A percentile compares a stretch with the other conserved stretches of the same genome.
Conservation (phyloP, 2,113 vertebrate species). For the Gnathonemus longibarbis region DNA sequence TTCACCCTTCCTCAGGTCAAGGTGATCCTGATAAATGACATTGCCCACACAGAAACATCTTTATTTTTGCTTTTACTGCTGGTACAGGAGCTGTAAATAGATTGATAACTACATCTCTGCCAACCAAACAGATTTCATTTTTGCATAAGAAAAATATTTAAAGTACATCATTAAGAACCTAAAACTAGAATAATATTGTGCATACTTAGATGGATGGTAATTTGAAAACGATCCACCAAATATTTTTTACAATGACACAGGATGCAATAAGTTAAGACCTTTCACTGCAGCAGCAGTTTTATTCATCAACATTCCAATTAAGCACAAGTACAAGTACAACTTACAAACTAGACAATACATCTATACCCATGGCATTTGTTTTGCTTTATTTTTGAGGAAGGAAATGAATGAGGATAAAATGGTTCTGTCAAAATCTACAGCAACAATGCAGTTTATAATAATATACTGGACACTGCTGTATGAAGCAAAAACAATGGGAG, state of each 20-base stretch:
- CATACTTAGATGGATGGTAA: not conserved
- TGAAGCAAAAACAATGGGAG: conserved; percentile 6
- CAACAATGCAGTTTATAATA: not conserved
- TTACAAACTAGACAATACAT: conserved; percentile 6
- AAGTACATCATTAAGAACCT: not conserved
- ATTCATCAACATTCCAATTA: conserved; percentile 5
- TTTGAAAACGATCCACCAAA: too few species aligned
- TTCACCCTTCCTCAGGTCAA: not conserved
- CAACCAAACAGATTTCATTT: not conserved
- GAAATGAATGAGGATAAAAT: not conserved
- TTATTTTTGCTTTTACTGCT: not conserved
- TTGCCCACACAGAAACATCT: not conserved
- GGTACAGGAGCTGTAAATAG: not conserved
- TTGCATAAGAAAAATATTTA: not conserved
- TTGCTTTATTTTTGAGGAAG: conserved; percentile 7
- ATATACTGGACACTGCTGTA: not conserved
- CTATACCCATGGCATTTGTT: conserved; percentile 5
- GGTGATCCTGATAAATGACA: not conserved
- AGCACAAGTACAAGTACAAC: conserved; percentile 1
- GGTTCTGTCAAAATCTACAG: not conserved
- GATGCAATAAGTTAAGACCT: not conserved
- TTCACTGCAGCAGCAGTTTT: conserved; percentile 2
- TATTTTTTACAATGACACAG: not conserved
- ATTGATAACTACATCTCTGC: not conserved
- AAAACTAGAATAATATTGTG: not conserved